Base-by-base conservation (phyloP, 2,113 vertebrate species). In the Spilogale gracilis region DNA sequence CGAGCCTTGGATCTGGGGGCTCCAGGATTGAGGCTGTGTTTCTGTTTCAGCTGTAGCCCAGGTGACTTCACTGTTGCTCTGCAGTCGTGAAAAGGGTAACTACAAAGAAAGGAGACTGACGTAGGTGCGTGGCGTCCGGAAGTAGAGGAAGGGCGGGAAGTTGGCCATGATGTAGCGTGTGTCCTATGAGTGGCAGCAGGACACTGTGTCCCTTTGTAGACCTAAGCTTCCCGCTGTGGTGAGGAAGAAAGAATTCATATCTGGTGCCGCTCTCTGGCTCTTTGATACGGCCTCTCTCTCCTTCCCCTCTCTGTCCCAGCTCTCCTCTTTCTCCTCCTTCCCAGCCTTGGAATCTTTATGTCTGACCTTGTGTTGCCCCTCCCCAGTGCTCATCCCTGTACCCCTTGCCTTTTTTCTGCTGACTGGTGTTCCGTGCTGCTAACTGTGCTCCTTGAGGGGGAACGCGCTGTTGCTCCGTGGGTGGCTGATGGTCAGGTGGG, bases 21-120 rank as follows among this genome's bases (percentile, higher is more conserved):
- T 27, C 91, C 2, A 25, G n/a, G 18, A 43, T 52, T 43, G 48
- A 61, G 23, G 8, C 60, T 79, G 43, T 52, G 38, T 80, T 79
- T 65, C 81, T 65, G 23, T 88, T 92, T 86, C 69, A 23, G 61
- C 73, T 88, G 30, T 52, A 83, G 20, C 38, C 76, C 56, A 92
- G 56, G 32, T 61, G n/a, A 56, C 87, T 84, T 82, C 63, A 54
- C 81, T 10, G 38, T 73, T 52, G 20, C 65, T 89, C 18, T 27
- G 8, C 30, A 78, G 32, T 65, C 50, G 21, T 27, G 56, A 27
- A 80, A 52, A 38, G 27, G 8, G 14, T 76, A 50, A 50, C n/a
- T 58, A 18, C 17, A 80, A 25, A 78, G 38, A 90, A 61, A 82
- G 43, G 60, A 80, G n/a, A 27, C n/a, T 93, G 74, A 67, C 2